Conservation (phyloP, 2,797 vertebrate genomes). For the Melanitta fusca region DNA sequence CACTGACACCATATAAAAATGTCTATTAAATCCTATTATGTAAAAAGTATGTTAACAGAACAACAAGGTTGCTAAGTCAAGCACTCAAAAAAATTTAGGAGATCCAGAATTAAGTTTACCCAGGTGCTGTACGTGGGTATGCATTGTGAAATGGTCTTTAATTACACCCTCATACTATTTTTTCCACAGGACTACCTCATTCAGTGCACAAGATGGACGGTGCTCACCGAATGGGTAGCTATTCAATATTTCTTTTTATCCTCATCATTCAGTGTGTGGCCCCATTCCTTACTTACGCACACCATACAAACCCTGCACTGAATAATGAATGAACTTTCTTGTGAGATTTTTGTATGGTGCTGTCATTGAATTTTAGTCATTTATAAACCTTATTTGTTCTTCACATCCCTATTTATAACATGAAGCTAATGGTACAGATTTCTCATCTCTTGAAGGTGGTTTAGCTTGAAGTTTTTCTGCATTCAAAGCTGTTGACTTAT, state of each 20-base stretch:
- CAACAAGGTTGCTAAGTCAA: conserved; percentile 59
- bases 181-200: conserved; percentile 76
- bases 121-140: neutral
- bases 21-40: neutral
- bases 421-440: conserved; percentile 2
- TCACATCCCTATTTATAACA: conserved; percentile 34
- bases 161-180: conserved; percentile 73
- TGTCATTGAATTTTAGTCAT: conserved; percentile 55
- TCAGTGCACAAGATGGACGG: conserved; percentile 77
- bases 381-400: conserved; percentile 35
- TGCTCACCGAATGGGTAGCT: conserved; percentile 77
- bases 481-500: neutral
- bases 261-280: conserved; percentile 75
- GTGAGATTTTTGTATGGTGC: conserved; percentile 64
- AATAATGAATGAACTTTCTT: conserved; percentile 58
- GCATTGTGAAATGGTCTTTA: conserved; percentile 66
- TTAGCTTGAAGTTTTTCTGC: conserved; percentile 19
- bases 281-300: conserved; percentile 65
- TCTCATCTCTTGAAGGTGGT: conserved; percentile 3
- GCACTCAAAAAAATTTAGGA: conserved; percentile 39
- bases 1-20: neutral
- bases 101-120: conserved; percentile 39
- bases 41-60: neutral
- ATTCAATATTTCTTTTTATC: conserved; percentile 77
- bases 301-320: conserved; percentile 69